Base-by-base conservation (phyloP, 2,113 vertebrate genomes). In the Triplophysa rosa region DNA sequence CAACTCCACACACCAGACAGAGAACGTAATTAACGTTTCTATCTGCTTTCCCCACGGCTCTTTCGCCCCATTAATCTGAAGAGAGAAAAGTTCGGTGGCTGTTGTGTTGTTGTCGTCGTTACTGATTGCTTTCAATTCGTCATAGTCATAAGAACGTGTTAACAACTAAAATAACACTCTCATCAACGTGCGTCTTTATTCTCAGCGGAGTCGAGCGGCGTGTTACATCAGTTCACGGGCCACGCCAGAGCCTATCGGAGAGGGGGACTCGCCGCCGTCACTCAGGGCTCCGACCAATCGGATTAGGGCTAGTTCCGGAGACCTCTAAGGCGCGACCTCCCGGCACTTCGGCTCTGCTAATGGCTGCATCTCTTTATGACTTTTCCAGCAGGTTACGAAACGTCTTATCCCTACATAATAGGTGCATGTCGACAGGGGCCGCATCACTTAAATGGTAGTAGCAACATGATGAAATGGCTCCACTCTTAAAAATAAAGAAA, bases 11-110 rank as follows among this genome's bases (percentile, higher is more conserved):
- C 33, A 42, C n/a, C 54, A 72, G 56, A 74, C 40, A 74, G 40
- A 45, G 54, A 40, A 40, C n/a, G n/a, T 42, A 59, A 72, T 72
- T 72, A 74, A 74, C 72, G 45, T 63, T 61, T 74, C 40, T 63
- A 61, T 63, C 40, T 26, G 16, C 23, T 62, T 63, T 74, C 72
- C 40, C 40, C 21, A 2, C 1, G 40, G 37, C 58, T 47, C 40
- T 47, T 74, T 74, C 62, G 71, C 71, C 58, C 71, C 72, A 74
- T 74, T 74, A 74, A 63, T 74, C 72, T 74, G 58, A 63, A 63
- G 72, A 74, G 58, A 52, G 8, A 70, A 70, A 47, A 26, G 23
- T 61, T 42, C 11, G 4, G 37, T 74, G 13, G 21, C 61, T 23
- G 13, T 26, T 59, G 71, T 74, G 56, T 63, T 63, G 58, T 42